Evolutionary conservation across 2,113 vertebrate species (phyloP), one percentile per base, ranked within the genome.

Genomic region (Lamprologus speciosus): DNA sequence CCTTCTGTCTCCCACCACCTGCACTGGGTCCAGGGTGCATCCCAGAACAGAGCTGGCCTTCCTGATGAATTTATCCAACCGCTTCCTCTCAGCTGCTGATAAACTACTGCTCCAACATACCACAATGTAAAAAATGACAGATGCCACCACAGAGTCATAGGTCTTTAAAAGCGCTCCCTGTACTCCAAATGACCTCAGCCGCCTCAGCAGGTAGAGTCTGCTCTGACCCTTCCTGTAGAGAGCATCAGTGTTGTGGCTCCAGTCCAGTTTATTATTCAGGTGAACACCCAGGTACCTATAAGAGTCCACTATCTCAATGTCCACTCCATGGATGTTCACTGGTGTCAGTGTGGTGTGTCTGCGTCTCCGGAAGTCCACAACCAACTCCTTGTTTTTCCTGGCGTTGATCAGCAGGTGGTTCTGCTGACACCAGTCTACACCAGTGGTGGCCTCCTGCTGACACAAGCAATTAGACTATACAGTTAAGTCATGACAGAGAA

Each of bases 341-440:
- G 6, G 53, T 54, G 53, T 7, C 53, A 54, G n/a, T 54, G 53
- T 23, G 0, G 53, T 23, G n/a, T 2, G n/a, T 54, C 53, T 54
- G 6, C 0, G 4, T 54, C 0, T 54, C 53, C 0, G 2, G n/a
- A 54, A 23, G 53, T 55, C n/a, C 53, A 55, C 53, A 1, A 54
- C 10, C n/a, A 55, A 55, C 53, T 54, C n/a, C 53, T 54, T 54
- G 4, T 2, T 54, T 7, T 54, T 54, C 53, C n/a, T 0, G 6
- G n/a, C 0, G n/a, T 55, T 55, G 53, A 55, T 55, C 53, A 55
- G 53, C 21, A 55, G 21, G 53, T 55, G 53, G 53, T 23, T 55
- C 53, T 55, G 11, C 53, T 55, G 53, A 23, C 53, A 55, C 53
- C 53, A 55, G 53, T 55, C 53, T 55, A 2, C 21, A 55, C 53